A percentile compares a stretch with the other conserved stretches of the same genome.
Evolutionary conservation across 92 coral and sea anemone species (phyloP).

Genomic region (Desmophyllum pertusum): DNA sequence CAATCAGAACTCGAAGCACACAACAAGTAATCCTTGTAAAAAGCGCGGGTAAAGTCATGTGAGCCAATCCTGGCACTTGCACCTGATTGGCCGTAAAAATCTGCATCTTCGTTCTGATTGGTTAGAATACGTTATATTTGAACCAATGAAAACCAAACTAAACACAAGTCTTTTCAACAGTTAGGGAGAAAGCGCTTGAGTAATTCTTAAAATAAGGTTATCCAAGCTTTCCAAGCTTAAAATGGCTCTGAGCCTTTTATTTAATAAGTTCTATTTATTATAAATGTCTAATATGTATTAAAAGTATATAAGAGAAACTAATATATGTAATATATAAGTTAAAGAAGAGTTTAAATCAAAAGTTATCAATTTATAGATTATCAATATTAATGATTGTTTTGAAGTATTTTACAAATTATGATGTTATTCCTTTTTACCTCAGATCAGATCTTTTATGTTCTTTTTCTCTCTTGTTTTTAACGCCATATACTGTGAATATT

Average conservation of each 20-base stretch:
- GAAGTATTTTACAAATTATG: not conserved
- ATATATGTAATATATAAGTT: constrained; percentile 23
- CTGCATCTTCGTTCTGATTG: not conserved
- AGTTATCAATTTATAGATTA: constrained; percentile 9
- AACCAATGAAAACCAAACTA: not conserved
- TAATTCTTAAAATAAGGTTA: not conserved
- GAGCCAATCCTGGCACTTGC: not conserved
- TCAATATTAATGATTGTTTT: not conserved
- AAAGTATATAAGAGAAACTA: not conserved
- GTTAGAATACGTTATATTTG: not conserved
- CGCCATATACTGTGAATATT: not conserved
- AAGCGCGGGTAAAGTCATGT: not conserved
- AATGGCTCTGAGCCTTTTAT: constrained; percentile 5
- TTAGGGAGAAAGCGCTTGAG: not conserved
- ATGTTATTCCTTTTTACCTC: not conserved
- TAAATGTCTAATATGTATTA: not conserved
- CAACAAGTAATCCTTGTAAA: not conserved
- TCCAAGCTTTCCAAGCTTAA: not conserved
- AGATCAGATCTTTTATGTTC: not conserved
- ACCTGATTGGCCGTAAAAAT: not conserved
- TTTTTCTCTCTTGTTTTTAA: not conserved
- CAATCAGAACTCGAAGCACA: not conserved
- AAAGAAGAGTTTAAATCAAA: constrained; percentile 57
- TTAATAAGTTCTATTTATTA: constrained; percentile 15
- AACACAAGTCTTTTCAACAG: not conserved